phyloP scores from a whole-genome alignment of 2,113 vertebrate genomes.

The Stegastes partitus region DNA sequence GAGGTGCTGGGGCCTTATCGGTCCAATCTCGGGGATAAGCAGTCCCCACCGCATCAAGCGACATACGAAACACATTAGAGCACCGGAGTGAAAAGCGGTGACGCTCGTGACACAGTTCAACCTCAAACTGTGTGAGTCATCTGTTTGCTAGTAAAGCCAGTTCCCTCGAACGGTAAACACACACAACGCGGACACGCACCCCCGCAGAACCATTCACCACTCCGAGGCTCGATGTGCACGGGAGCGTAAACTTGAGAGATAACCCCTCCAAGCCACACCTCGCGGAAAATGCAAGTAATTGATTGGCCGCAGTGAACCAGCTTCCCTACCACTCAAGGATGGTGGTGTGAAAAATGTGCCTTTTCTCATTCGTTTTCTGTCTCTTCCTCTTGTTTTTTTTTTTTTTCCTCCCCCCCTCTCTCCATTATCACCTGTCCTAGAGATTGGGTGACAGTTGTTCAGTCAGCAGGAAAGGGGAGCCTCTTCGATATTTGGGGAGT shows the following conservation, averaged over 20 bases:
- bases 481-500: constrained; percentile 63
- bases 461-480: constrained; percentile 69
- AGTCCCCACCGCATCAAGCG: constrained; percentile 52
- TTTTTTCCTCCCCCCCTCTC: constrained; percentile 28
- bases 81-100: constrained; percentile 54
- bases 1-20: constrained; percentile 61
- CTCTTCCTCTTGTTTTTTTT: constrained; percentile 39
- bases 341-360: constrained; percentile 67
- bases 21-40: constrained; percentile 58
- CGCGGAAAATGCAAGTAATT: constrained; percentile 65
- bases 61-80: constrained; percentile 63
- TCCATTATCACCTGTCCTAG: constrained; percentile 79
- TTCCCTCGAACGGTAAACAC: constrained; percentile 33
- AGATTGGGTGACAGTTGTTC: constrained; percentile 72
- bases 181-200: constrained; percentile 26
- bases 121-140: constrained; percentile 73
- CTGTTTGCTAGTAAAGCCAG: constrained; percentile 64
- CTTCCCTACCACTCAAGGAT: constrained; percentile 44
- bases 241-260: constrained; percentile 33
- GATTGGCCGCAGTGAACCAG: constrained; percentile 74
- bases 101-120: constrained; percentile 64
- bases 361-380: constrained; percentile 63
- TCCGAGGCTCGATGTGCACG: constrained; percentile 19
- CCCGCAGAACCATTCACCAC: neutral
- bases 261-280: constrained; percentile 45